A percentile compares a stretch with the other conserved stretches of the same genome.
phyloP scores from a whole-genome alignment of 2,888 invertebrate species.

The Spodoptera littoralis region DNA sequence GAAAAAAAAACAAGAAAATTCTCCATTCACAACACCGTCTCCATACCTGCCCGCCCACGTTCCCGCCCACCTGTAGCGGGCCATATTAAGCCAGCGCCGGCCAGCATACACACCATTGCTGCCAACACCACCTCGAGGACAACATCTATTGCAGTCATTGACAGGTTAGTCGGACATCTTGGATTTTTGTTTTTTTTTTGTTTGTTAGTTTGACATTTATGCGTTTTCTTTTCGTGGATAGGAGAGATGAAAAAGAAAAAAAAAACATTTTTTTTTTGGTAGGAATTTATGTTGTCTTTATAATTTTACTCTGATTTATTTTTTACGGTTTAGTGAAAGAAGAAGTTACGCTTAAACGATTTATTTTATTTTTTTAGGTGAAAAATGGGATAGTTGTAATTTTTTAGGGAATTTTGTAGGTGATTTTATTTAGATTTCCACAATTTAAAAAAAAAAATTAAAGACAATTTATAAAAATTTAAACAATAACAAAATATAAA shows the following conservation, averaged over 20 bases:
- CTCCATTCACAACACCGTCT: conserved; percentile 10
- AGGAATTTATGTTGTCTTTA: too few relatives aligned
- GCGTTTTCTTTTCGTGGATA: neutral
- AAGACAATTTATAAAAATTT: too few relatives aligned
- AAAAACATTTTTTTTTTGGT: neutral
- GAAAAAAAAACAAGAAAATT: neutral
- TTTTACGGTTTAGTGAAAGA: too few relatives aligned
- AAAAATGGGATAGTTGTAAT: too few relatives aligned
- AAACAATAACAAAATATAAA: too few relatives aligned
- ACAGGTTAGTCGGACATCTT: conserved; percentile 26
- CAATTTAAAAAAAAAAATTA: too few relatives aligned
- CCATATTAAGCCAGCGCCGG: conserved; percentile 48
- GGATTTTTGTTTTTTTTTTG: neutral
- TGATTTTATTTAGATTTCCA: too few relatives aligned
- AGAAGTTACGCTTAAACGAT: neutral
- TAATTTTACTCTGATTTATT: too few relatives aligned
- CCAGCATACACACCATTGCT: conserved; percentile 36
- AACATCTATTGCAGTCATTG: conserved; percentile 4
- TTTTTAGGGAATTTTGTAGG: too few relatives aligned
- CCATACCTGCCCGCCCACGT: conserved; percentile 36
- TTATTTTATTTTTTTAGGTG: neutral
- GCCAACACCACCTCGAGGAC: conserved; percentile 19
- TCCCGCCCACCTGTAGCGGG: conserved; percentile 58
- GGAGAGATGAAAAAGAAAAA: neutral
- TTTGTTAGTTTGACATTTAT: neutral